Conservation (phyloP, 37 sponge, comb jelly and placozoan species). For the Geodia barretti region DNA sequence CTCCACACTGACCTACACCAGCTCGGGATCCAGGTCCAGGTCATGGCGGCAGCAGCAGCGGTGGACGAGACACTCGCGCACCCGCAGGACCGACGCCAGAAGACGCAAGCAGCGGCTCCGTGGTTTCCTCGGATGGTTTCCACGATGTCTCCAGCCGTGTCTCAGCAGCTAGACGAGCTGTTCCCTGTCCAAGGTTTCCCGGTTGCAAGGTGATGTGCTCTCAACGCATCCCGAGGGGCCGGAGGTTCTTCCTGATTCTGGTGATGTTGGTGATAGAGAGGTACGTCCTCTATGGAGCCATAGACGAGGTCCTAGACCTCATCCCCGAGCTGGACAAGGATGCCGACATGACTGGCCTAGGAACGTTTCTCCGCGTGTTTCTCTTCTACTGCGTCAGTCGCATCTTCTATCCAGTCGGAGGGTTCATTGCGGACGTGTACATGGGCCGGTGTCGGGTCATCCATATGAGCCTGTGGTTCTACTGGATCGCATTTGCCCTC, state of each 20-base stretch:
- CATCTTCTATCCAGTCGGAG: conserved; percentile 49
- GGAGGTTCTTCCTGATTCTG: conserved; percentile 13
- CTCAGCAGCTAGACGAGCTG: too few species aligned
- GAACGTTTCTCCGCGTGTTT: neutral
- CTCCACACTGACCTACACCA: too few species aligned
- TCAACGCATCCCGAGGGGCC: conserved; percentile 31
- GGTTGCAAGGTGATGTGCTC: neutral
- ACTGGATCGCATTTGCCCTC: conserved; percentile 18
- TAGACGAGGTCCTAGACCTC: neutral
- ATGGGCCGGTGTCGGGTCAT: conserved; percentile 43
- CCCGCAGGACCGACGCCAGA: too few species aligned
- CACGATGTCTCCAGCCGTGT: neutral
- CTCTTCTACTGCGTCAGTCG: conserved; percentile 7
- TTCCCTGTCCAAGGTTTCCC: neutral
- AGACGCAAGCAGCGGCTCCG: neutral
- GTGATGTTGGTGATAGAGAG: conserved; percentile 27
- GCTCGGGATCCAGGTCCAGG: too few species aligned
- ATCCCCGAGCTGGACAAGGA: neutral
- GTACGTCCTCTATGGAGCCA: conserved; percentile 29
- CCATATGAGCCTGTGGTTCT: conserved; percentile 49
- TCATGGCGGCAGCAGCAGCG: too few species aligned
- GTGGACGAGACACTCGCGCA: too few species aligned
- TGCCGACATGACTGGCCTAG: neutral
- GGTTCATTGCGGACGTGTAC: conserved; percentile 44
- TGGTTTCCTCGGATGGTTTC: neutral